Conservation (phyloP, 1,140 invertebrate species). For the Globodera ellingtonae region DNA sequence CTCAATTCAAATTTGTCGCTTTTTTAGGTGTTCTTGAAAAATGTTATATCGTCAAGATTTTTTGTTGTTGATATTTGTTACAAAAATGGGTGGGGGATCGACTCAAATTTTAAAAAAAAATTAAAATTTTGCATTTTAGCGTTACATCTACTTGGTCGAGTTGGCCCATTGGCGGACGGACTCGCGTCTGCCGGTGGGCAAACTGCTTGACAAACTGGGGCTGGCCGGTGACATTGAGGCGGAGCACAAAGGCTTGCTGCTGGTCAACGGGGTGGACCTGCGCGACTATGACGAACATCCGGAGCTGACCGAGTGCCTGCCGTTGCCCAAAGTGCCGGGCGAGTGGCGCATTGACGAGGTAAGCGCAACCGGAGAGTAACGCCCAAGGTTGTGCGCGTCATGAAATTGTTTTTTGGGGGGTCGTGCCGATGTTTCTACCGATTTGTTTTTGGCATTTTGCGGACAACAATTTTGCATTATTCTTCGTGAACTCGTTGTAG, state of each 20-base stretch:
- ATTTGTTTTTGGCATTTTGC: too few species aligned
- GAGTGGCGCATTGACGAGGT: conserved; percentile 70
- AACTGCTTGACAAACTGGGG: conserved; percentile 75
- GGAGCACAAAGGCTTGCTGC: conserved; percentile 78
- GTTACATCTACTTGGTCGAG: conserved; percentile 42
- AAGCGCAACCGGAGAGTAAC: not conserved
- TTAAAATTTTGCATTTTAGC: not conserved
- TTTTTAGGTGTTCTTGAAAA: too few species aligned
- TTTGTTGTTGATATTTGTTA: too few species aligned
- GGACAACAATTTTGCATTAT: too few species aligned
- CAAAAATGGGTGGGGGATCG: too few species aligned
- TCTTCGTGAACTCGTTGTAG: not conserved
- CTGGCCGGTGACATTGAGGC: conserved; percentile 75
- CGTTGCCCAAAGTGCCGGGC: conserved; percentile 57
- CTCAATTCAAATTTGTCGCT: not conserved
- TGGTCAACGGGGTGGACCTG: conserved; percentile 76
- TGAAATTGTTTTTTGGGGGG: not conserved
- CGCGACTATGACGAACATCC: conserved; percentile 71
- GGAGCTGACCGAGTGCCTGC: conserved; percentile 71
- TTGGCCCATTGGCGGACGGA: conserved; percentile 45
- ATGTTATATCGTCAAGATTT: too few species aligned
- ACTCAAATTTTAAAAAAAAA: too few species aligned
- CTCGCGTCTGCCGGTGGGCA: conserved; percentile 65
- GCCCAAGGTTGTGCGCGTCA: too few species aligned
- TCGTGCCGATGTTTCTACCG: too few species aligned